Percentiles rank a stretch among this genome's conserved stretches.
phyloP scores from a whole-genome alignment of 2,113 vertebrate genomes.

The Muntiacus reevesi region DNA sequence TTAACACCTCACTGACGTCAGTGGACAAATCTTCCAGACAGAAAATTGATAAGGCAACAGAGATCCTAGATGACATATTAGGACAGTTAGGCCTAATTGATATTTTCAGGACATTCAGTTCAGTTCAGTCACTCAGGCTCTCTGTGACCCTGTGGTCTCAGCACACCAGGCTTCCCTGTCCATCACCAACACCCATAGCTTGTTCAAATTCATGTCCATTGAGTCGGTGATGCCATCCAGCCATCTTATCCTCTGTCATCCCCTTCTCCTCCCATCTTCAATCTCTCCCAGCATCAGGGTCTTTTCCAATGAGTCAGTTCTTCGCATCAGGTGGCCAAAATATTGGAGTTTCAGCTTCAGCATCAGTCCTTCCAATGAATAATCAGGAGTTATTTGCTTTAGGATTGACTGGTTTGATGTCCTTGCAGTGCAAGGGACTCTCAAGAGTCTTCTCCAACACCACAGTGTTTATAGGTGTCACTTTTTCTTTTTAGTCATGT shows the following conservation, averaged over 20 bases:
- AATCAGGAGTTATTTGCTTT: neutral
- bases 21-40: neutral
- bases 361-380: neutral
- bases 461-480: neutral
- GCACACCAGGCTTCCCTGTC: neutral
- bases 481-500: neutral
- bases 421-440: neutral
- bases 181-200: neutral
- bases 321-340: neutral
- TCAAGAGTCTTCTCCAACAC: neutral
- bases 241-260: neutral
- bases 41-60: neutral
- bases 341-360: neutral
- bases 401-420: neutral
- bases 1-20: no score
- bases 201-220: neutral
- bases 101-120: neutral
- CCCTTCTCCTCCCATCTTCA: neutral
- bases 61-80: neutral
- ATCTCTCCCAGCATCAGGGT: neutral
- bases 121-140: neutral
- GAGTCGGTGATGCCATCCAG: neutral
- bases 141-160: neutral
- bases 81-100: neutral
- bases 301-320: neutral